Percentiles rank a stretch among this genome's conserved stretches.
Conservation (phyloP, 2,113 vertebrate genomes). For the Psilopogon haemacephalus region DNA sequence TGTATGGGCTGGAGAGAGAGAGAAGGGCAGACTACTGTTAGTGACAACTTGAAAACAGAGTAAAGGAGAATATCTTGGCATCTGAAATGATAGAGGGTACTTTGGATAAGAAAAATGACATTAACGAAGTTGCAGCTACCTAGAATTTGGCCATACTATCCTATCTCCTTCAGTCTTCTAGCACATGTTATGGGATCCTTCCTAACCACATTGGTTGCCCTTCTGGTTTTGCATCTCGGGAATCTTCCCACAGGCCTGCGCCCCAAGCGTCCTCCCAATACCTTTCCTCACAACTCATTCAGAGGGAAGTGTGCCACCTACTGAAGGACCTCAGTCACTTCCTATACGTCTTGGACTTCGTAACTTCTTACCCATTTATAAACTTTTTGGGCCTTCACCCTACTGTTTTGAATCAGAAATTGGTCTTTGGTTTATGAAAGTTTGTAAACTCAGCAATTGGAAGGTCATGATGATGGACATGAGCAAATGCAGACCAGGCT, state of each 20-base stretch:
- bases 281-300: neutral
- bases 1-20: neutral
- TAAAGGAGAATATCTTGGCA: neutral
- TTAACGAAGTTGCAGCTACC: neutral
- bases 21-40: neutral
- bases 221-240: conserved; percentile 16
- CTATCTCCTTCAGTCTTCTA: neutral
- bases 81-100: neutral
- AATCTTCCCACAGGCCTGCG: neutral
- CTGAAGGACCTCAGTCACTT: conserved; percentile 34
- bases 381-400: neutral
- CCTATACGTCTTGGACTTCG: neutral
- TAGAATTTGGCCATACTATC: neutral
- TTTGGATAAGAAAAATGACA: neutral
- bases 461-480: neutral
- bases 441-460: neutral
- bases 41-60: neutral
- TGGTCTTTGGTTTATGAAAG: neutral
- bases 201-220: neutral
- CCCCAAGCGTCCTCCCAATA: neutral
- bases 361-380: neutral
- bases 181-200: conserved; percentile 21
- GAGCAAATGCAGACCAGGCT: neutral
- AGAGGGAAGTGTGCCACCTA: conserved; percentile 68
- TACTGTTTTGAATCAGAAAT: neutral